A percentile compares a stretch with the other conserved stretches of the same genome.
Evolutionary conservation across 1,140 invertebrate genomes (phyloP).

Genomic region (Glomeris maerens): DNA sequence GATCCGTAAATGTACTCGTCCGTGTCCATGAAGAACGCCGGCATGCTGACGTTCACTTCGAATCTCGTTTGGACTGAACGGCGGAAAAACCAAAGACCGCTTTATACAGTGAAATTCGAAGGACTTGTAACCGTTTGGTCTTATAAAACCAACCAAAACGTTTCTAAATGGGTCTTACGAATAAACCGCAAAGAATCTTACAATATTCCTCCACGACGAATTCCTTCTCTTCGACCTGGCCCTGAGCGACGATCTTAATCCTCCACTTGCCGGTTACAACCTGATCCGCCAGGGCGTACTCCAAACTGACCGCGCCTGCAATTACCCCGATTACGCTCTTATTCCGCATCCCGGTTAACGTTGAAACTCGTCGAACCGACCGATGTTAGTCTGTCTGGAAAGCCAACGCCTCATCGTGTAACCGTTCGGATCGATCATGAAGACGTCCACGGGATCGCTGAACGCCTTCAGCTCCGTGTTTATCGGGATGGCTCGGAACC

Average conservation of each 20-base stretch:
- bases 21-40: slow-evolving; percentile 77
- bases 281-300: slow-evolving; percentile 78
- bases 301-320: slow-evolving; percentile 72
- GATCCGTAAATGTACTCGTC: slow-evolving; percentile 65
- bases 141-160: background rate
- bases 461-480: slow-evolving; percentile 76
- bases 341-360: background rate
- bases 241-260: slow-evolving; percentile 72
- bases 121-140: background rate
- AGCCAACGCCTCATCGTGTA: slow-evolving; percentile 80
- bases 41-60: slow-evolving; percentile 87
- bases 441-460: slow-evolving; percentile 74
- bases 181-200: slow-evolving; percentile 65
- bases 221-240: slow-evolving; percentile 65
- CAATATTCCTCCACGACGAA: slow-evolving; percentile 91
- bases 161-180: background rate
- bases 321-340: slow-evolving; percentile 2
- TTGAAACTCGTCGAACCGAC: slow-evolving; percentile 13
- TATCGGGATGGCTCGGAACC: slow-evolving; percentile 75
- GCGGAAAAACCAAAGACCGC: slow-evolving; percentile 14
- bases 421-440: slow-evolving; percentile 69
- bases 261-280: slow-evolving; percentile 84
- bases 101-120: background rate
- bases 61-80: slow-evolving; percentile 34
- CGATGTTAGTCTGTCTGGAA: slow-evolving; percentile 51